Conservation (phyloP, 2,888 invertebrate species). For the Tortricodes alternella region DNA sequence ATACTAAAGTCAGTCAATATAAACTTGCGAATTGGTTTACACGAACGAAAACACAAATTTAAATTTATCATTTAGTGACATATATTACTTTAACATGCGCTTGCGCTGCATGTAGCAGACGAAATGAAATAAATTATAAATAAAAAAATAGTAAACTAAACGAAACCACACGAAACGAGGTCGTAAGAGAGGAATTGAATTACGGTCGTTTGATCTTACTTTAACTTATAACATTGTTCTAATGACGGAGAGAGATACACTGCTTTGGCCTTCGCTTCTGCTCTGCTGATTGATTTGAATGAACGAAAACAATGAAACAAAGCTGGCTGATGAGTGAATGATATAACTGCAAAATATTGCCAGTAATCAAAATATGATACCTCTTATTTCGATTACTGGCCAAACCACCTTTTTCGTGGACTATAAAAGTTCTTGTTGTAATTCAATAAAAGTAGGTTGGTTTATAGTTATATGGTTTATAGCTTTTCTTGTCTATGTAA, state of each 20-base stretch:
- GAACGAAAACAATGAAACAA: neutral
- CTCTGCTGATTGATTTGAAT: neutral
- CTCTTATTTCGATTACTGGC: neutral
- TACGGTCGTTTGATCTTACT: conserved; percentile 16
- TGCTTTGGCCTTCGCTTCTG: conserved; percentile 1
- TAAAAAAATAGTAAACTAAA: no score
- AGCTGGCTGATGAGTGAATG: neutral
- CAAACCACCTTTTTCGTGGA: no score
- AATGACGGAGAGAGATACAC: conserved; percentile 1
- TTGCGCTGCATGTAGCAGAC: conserved; percentile 13
- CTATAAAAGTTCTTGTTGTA: no score
- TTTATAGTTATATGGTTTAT: no score
- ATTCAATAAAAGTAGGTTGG: no score
- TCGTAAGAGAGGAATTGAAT: neutral
- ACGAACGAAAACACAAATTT: conserved; percentile 5
- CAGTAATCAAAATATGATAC: neutral
- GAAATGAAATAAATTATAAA: conserved; percentile 19
- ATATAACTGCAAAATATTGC: conserved; percentile 3
- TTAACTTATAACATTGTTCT: neutral
- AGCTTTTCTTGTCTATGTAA: no score
- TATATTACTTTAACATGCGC: conserved; percentile 9
- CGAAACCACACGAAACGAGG: no score
- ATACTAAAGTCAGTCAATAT: neutral
- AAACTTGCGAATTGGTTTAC: neutral
- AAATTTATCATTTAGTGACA: neutral